phyloP scores from a whole-genome alignment of 2,113 vertebrate genomes.

The Brachyhypopomus gauderio region DNA sequence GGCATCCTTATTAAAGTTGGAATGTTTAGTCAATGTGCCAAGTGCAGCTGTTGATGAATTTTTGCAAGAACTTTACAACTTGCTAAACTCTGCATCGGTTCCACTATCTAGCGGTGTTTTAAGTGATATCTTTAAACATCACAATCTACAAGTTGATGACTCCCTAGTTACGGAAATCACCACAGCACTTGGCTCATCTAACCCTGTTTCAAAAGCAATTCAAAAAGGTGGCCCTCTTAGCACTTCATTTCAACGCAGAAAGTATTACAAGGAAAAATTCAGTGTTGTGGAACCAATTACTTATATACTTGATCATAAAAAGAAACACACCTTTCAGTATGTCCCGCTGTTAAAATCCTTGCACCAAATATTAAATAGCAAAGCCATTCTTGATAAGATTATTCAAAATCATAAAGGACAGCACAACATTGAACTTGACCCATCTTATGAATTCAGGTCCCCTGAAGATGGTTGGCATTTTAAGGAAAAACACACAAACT shows the following conservation, averaged over 20 bases:
- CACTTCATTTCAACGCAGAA: constrained; percentile 28
- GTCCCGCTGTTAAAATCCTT: constrained; percentile 32
- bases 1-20: constrained; percentile 32
- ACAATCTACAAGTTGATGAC: too few relatives aligned
- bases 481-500: too few relatives aligned
- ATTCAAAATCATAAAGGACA: constrained; percentile 34
- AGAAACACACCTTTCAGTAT: constrained; percentile 29
- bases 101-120: neutral
- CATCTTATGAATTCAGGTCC: constrained; percentile 7
- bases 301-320: constrained; percentile 36
- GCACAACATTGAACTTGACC: neutral
- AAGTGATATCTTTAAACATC: neutral
- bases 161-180: too few relatives aligned
- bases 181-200: too few relatives aligned
- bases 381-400: constrained; percentile 29
- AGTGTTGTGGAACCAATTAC: constrained; percentile 35
- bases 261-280: constrained; percentile 38
- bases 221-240: constrained; percentile 29
- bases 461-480: constrained; percentile 35
- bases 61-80: constrained; percentile 34
- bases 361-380: constrained; percentile 31
- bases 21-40: constrained; percentile 37
- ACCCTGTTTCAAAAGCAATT: neutral
- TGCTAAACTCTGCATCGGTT: constrained; percentile 19
- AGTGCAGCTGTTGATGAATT: constrained; percentile 40